Percentiles rank a stretch among this genome's conserved stretches.
Conservation (phyloP, 1,140 invertebrate genomes). For the Parapsyche elsis region DNA sequence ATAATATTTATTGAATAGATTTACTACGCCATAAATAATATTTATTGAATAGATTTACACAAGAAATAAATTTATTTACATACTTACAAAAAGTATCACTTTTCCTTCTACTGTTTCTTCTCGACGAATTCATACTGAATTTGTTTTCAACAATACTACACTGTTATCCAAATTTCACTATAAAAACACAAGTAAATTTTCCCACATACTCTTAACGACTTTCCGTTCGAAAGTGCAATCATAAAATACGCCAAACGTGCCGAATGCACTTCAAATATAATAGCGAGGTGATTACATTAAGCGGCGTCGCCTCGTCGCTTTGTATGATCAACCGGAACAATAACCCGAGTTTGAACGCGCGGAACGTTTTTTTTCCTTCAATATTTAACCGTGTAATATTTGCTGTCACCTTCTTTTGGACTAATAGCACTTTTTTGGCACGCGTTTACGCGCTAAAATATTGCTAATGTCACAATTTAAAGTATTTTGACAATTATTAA, state of each 20-base stretch:
- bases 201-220: neutral
- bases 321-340: neutral
- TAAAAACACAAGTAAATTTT: neutral
- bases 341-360: neutral
- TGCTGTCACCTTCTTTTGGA: neutral
- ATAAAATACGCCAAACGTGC: neutral
- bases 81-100: constrained; percentile 1
- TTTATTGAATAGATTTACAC: neutral
- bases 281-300: too few species aligned
- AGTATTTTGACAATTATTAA: constrained; percentile 16
- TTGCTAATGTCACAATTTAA: neutral
- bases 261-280: too few species aligned
- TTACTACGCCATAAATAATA: neutral
- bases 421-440: neutral
- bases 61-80: neutral
- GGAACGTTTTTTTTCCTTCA: neutral
- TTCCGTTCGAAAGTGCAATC: neutral
- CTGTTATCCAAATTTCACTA: too few species aligned
- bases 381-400: neutral
- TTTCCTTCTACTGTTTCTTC: neutral
- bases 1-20: neutral
- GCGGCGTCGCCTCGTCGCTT: too few species aligned
- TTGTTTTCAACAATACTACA: neutral
- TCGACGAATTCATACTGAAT: neutral
- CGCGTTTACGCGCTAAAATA: neutral